Conservation (phyloP, 1,140 invertebrate genomes). For the Phymastichus coffea region DNA sequence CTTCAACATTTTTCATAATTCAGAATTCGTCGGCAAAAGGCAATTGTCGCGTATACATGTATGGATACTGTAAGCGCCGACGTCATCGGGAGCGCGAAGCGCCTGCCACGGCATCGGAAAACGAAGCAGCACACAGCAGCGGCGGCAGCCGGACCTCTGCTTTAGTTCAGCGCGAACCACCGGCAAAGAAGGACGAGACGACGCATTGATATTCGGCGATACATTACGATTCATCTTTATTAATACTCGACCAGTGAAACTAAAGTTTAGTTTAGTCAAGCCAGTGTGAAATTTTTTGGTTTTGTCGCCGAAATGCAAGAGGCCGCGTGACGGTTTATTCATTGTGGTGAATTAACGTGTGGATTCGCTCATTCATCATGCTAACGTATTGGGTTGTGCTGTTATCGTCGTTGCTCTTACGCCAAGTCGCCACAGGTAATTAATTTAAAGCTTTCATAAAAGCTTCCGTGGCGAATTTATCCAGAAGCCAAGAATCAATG, state of each 20-base stretch:
- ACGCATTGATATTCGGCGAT: not conserved
- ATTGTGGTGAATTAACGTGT: slow-evolving; percentile 19
- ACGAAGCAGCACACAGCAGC: slow-evolving; percentile 28
- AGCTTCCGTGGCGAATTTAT: too few species aligned
- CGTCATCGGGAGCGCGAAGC: too few species aligned
- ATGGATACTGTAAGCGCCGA: too few species aligned
- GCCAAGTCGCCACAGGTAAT: slow-evolving; percentile 46
- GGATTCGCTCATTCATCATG: slow-evolving; percentile 32
- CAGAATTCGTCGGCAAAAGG: too few species aligned
- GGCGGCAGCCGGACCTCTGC: slow-evolving; percentile 29
- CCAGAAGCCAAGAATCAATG: too few species aligned
- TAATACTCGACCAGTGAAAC: too few species aligned
- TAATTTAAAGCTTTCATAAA: slow-evolving; percentile 1
- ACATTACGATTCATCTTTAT: too few species aligned
- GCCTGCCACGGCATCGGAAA: slow-evolving; percentile 10
- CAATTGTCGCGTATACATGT: too few species aligned
- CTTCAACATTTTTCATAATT: too few species aligned
- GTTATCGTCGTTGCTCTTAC: slow-evolving; percentile 26
- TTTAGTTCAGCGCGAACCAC: slow-evolving; percentile 47
- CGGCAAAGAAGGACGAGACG: slow-evolving; percentile 37
- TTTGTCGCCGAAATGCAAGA: slow-evolving; percentile 15
- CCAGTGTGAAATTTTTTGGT: too few species aligned
- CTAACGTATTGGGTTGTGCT: slow-evolving; percentile 32
- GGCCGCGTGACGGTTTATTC: not conserved
- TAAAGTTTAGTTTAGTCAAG: too few species aligned